Base-by-base conservation (phyloP, 2,797 vertebrate genomes). In the Clarias fuscus region DNA sequence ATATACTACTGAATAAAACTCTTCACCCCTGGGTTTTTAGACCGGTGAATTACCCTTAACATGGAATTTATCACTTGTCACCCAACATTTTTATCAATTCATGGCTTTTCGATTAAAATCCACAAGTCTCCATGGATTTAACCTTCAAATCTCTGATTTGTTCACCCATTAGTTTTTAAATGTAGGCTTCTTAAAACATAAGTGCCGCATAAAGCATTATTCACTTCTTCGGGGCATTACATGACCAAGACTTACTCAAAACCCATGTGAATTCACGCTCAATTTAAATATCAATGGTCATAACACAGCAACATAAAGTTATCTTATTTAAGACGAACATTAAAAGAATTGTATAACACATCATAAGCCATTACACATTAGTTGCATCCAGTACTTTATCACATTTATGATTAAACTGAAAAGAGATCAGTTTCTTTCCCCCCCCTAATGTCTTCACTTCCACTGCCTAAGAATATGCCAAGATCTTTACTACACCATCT, bases 401-500 rank as follows among this genome's bases (percentile, higher is more conserved):
- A 82, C 30, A 81, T 81, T 86, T 37, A 64, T 7, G 10, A 62
- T 33, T 24, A 4, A 71, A n/a, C 65, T n/a, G 3, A 83, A 76
- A 33, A 70, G 56, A 58, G 48, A 79, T 24, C 17, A 43, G 6
- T 56, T 56, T 68, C 68, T 82, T 67, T 33, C 33, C 37, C 37
- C 48, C 48, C 22, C 22, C 10, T 20, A 20, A 67, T 30, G 8
- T 67, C 7, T 53, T 22, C 10, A 33, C 58, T 67, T 53, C 64
- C 53, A 56, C 53, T 53, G 40, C 65, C 59, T 64, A 70, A 67
- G 17, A 81, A 85, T 59, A 65, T 73, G 43, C 75, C 13, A 10
- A 76, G 68, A 24, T n/a, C n/a, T 62, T 64, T 68, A 83, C 84
- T 73, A 62, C 64, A 58, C 58, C 78, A 53, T 88, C 84, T 17